phyloP scores from a whole-genome alignment of 1,140 invertebrate species.

The Scaptodrosophila lebanonensis region DNA sequence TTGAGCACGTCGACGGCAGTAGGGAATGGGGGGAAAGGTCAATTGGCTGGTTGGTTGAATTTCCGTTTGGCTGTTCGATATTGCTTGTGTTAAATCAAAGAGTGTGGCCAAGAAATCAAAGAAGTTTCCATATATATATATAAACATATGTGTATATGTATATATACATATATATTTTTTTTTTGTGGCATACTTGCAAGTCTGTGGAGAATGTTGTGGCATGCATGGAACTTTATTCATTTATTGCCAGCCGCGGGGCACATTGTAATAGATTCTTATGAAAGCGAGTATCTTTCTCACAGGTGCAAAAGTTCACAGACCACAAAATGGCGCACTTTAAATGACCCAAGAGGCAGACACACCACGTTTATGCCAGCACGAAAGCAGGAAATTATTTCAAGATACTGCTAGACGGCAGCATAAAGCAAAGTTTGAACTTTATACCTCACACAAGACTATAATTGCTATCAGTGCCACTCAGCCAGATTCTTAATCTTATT shows the following conservation, averaged over 20 bases:
- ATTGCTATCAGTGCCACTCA: no score
- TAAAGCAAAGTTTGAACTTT: no score
- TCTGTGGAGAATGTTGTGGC: no score
- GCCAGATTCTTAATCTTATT: no score
- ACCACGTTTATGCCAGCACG: background rate
- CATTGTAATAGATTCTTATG: slow-evolving; percentile 63
- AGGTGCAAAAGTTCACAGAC: slow-evolving; percentile 60
- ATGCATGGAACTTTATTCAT: no score
- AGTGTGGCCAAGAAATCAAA: slow-evolving; percentile 26
- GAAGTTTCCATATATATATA: slow-evolving; percentile 1
- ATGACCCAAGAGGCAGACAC: no score
- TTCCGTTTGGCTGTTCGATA: background rate
- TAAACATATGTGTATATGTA: slow-evolving; percentile 8
- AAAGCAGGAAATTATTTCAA: no score
- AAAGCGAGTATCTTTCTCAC: slow-evolving; percentile 31
- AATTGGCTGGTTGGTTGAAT: no score
- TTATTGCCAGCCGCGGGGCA: slow-evolving; percentile 59
- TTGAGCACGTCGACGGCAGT: background rate
- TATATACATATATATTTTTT: slow-evolving; percentile 62
- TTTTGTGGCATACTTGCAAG: no score
- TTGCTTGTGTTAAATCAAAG: slow-evolving; percentile 19
- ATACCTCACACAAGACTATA: no score
- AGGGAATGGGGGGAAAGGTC: background rate
- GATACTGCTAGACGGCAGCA: no score
- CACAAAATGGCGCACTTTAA: background rate